These are phyloP conservation scores for Mionectes macconnelli DNA, from an alignment of 2,113 vertebrate genomes.

Conservation along the genomic window DNA sequence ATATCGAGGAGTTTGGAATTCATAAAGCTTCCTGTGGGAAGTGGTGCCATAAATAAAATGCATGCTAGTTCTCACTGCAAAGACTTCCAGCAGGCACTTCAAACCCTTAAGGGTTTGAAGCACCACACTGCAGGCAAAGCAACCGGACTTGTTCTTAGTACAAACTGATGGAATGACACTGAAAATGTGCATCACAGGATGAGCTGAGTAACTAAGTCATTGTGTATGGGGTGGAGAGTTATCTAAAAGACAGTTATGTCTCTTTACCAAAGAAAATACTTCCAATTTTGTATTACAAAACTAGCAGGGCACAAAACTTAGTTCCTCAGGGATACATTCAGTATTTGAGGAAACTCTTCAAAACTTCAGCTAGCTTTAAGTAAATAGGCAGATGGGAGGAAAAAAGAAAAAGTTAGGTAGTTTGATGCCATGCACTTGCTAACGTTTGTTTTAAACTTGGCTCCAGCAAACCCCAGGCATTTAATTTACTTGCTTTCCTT, in stretches of 20 bases:
- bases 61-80: neutral
- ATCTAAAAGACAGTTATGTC: neutral
- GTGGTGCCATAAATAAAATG: neutral
- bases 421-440: neutral
- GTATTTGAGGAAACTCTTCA: neutral
- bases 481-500: slow-evolving; percentile 24
- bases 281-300: neutral
- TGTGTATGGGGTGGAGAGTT: neutral
- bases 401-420: neutral
- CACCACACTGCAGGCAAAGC: neutral
- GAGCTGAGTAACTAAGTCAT: neutral
- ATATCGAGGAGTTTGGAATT: neutral
- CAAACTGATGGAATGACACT: neutral
- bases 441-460: neutral
- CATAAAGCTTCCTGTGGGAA: neutral
- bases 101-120: neutral
- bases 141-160: neutral
- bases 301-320: neutral
- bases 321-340: neutral
- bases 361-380: neutral
- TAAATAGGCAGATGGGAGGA: neutral
- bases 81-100: neutral
- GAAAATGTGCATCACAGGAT: neutral
- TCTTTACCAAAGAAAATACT: neutral
- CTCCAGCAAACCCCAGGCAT: neutral